Percentiles rank a stretch among this genome's conserved stretches.
Conservation (phyloP, 2,113 vertebrate species). For the Myrmecobius fasciatus region DNA sequence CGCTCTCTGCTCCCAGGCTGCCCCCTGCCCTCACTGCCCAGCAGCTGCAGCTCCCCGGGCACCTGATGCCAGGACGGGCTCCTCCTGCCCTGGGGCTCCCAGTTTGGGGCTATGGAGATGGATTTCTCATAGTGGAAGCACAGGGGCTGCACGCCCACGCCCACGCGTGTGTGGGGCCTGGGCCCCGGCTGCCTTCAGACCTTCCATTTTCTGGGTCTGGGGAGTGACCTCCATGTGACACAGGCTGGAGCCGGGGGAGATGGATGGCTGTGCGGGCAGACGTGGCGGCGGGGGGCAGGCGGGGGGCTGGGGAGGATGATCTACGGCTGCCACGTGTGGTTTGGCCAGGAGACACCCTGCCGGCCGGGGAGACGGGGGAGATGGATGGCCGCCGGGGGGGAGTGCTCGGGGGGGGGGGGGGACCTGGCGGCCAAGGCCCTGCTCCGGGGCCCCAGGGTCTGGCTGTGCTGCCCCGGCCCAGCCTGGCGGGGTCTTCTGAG, state of each 20-base stretch:
- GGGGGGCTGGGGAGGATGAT: too few species aligned
- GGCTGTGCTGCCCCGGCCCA: too few species aligned
- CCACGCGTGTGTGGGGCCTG: background rate
- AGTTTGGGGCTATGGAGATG: too few species aligned
- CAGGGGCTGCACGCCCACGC: background rate
- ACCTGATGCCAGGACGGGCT: too few species aligned
- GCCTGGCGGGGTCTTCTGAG: too few species aligned
- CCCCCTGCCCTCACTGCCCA: background rate
- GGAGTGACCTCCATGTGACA: background rate
- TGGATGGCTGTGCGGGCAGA: background rate
- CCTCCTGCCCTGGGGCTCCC: background rate
- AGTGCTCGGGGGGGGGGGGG: too few species aligned
- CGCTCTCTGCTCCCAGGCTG: too few species aligned
- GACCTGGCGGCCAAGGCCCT: background rate
- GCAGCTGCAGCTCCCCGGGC: too few species aligned
- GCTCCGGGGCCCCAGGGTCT: too few species aligned
- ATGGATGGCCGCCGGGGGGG: background rate
- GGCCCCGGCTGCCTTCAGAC: too few species aligned
- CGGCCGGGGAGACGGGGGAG: background rate
- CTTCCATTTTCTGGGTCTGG: background rate
- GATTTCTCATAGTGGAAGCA: background rate
- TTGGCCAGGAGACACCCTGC: too few species aligned
- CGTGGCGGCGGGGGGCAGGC: too few species aligned
- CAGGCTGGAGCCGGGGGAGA: background rate
- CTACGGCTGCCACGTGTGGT: background rate